Evolutionary conservation across 1,140 invertebrate species (phyloP), one percentile per base, ranked within the genome.

Genomic region (Ceratina japonica): DNA sequence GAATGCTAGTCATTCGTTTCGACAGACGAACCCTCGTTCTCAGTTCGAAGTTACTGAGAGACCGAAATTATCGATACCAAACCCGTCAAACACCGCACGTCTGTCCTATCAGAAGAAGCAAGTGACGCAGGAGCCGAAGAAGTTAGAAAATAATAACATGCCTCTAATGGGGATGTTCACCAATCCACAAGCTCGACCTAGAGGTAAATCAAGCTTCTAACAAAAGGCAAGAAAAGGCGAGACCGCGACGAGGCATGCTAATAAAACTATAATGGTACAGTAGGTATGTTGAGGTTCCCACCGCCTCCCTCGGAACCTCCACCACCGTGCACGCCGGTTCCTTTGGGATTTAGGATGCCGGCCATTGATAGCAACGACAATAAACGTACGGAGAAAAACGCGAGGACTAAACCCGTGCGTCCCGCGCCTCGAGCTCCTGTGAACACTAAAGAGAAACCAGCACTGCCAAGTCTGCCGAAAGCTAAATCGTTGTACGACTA

Each of bases 401-500:
- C 54, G 78, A 68, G 12, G 20, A 18, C 56, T 54, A 20, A 69
- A 72, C 16, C 37, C 37, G 37, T 10, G 37, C 37, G 37, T 44
- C 37, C 37, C 20, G 24, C 5, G 1, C 20, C 71, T 64, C 69
- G 52, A 7, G 56, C 59, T 52, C 16, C 62, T 59, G 20, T 69
- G 5, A 81, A 73, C 31, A 80, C 56, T 64, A 79, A 54, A 13
- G 80, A 82, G 51, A 91, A 90, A 80, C 86, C 87, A 44, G 81
- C 88, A 20, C 83, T 86, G 12, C 89, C 91, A 10, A 77, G 89
- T 90, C 62, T 94, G 27, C 95, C 95, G 18, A 92, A 93, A 83
- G 94, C 94, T 64, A 92, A 92, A 78, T 94, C 95, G 54, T 86
- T 96, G 18, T 96, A 95, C 88, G 93, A 94, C 51, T 96, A 96